phyloP scores from a whole-genome alignment of 2,797 vertebrate species.

The Myoxocephalus aenaeus region DNA sequence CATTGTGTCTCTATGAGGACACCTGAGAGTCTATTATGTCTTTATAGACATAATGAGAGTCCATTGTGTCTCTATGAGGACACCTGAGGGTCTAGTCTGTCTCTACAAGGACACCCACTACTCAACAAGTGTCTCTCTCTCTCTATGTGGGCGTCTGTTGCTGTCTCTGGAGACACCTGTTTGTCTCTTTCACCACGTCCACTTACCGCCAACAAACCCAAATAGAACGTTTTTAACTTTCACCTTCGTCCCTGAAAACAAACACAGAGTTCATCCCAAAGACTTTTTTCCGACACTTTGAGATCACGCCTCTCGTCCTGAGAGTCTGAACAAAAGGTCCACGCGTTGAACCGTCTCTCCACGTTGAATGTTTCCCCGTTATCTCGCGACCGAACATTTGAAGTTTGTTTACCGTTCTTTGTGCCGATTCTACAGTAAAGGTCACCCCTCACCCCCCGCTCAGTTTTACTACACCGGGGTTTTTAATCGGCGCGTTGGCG shows the following conservation, averaged over 20 bases:
- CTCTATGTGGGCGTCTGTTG: not conserved
- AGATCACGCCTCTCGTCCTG: not conserved
- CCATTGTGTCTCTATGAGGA: not conserved
- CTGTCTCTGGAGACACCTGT: not conserved
- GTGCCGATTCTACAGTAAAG: constrained; percentile 23
- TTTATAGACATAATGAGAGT: no score
- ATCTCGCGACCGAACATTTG: not conserved
- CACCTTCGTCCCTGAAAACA: no score
- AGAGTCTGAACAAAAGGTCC: not conserved
- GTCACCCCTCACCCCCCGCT: not conserved
- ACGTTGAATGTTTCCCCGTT: constrained; percentile 23
- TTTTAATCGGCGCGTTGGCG: not conserved
- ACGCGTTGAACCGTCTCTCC: not conserved
- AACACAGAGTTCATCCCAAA: no score
- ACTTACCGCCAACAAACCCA: not conserved
- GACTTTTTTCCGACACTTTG: not conserved
- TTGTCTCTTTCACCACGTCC: not conserved
- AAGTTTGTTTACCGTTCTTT: constrained; percentile 17
- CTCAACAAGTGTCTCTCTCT: not conserved
- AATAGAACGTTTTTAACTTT: no score
- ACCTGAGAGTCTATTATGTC: not conserved
- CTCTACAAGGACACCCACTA: not conserved
- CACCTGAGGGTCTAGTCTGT: not conserved
- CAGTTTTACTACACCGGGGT: not conserved
- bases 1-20: not conserved